A percentile compares a stretch with the other conserved stretches of the same genome.
Evolutionary conservation across 2,797 vertebrate species (phyloP).

Genomic region (Urocyon cinereoargenteus): DNA sequence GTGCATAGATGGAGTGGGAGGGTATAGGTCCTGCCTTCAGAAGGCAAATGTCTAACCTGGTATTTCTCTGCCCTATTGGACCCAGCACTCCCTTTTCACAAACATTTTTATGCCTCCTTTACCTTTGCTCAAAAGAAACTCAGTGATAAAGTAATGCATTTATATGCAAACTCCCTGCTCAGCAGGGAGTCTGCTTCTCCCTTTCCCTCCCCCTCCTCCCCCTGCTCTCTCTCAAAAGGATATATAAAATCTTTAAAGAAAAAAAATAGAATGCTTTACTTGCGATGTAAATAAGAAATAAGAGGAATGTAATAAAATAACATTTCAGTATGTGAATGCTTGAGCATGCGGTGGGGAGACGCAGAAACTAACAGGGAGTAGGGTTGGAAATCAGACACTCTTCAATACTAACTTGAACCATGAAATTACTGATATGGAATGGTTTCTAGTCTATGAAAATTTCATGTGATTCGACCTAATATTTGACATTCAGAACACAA

Average conservation of each 20-base stretch:
- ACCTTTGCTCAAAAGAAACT: background rate
- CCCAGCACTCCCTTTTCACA: background rate
- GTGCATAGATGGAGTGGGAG: rapidly evolving
- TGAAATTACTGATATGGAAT: background rate
- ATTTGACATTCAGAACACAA: conserved; percentile 34
- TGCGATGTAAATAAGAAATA: background rate
- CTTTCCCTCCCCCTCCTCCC: background rate
- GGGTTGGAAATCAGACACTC: background rate
- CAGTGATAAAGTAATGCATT: background rate
- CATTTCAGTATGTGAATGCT: background rate
- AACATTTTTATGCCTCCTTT: background rate
- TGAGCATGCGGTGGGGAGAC: background rate
- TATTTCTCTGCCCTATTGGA: background rate
- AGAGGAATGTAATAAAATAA: background rate
- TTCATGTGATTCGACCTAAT: background rate
- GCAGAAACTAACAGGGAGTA: background rate
- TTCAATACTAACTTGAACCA: background rate
- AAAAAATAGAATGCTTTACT: background rate
- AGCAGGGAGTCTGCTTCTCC: background rate
- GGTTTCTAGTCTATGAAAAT: background rate
- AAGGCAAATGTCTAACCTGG: background rate
- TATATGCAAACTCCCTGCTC: background rate
- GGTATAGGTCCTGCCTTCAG: background rate
- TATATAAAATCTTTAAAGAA: background rate
- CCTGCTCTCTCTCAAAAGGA: background rate